Percentiles rank a stretch among this genome's conserved stretches.
Conservation (phyloP, 1,140 invertebrate species). For the Harpegnathos saltator region DNA sequence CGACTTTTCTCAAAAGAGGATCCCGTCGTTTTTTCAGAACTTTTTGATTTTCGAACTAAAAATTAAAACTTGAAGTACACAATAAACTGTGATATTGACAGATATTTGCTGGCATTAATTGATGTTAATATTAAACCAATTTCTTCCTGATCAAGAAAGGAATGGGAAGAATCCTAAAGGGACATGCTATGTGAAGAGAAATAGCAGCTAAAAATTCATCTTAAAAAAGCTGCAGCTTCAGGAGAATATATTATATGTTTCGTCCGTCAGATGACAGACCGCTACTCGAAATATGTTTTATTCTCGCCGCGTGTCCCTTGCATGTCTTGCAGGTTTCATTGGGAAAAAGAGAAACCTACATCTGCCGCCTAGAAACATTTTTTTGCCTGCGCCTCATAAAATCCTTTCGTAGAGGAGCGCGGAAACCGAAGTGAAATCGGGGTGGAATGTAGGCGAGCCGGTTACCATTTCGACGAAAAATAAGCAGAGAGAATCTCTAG, state of each 20-base stretch:
- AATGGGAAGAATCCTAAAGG: neutral
- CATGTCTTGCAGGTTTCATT: neutral
- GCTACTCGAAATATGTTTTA: neutral
- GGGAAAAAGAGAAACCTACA: slow-evolving; percentile 39
- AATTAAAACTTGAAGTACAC: too few relatives aligned
- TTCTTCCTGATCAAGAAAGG: too few relatives aligned
- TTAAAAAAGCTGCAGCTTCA: neutral
- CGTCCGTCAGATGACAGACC: neutral
- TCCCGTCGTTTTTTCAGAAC: too few relatives aligned
- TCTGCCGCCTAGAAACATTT: slow-evolving; percentile 22
- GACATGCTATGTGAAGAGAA: neutral
- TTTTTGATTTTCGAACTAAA: too few relatives aligned
- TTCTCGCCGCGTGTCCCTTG: neutral
- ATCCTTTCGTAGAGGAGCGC: slow-evolving; percentile 37
- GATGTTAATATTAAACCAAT: too few relatives aligned
- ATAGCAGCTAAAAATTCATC: slow-evolving; percentile 5
- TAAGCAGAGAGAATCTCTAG: neutral
- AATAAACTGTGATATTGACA: too few relatives aligned
- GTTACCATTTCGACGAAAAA: slow-evolving; percentile 13
- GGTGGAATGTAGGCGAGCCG: slow-evolving; percentile 63
- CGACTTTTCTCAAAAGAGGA: too few relatives aligned
- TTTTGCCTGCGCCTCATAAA: slow-evolving; percentile 57
- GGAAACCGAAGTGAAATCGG: slow-evolving; percentile 66
- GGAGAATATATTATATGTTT: neutral
- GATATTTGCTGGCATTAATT: too few relatives aligned